Evolutionary conservation across 2,113 vertebrate species (phyloP), one percentile per base, ranked within the genome.

Genomic region (Vombatus ursinus): DNA sequence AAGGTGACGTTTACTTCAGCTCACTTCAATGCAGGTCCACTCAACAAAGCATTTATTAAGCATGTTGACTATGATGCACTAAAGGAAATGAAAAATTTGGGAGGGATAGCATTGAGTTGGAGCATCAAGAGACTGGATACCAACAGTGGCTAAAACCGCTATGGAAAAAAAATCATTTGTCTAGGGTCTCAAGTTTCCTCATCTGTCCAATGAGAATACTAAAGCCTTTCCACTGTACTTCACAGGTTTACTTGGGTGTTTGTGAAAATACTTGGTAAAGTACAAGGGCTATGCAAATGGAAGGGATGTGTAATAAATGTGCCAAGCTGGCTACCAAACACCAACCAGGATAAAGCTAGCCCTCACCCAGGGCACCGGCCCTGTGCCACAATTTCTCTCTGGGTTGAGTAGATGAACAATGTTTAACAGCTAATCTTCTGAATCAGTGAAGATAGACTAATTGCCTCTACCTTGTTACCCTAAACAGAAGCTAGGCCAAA

Each of bases 401-500:
- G n/a, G 31, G 16, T 50, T 52, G 50, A 95, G n/a, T 91, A 89
- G 48, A 93, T 8, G 25, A 92, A 91, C 90, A 57, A 57, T 51
- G 50, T 3, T 25, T 28, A 50, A 50, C 1, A 22, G 28, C 92
- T n/a, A 49, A 61, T 91, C 90, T 44, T 92, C 92, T 68, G 61
- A 44, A 93, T 52, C 96, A 94, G 90, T 57, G 61, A 77, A 91
- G 91, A 89, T 44, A 1, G 94, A 93, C 50, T 2, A 90, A 52
- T 28, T 47, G 61, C 95, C 94, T 93, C 50, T 3, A 49, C 31
- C 89, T 52, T 91, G 14, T 47, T 68, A 96, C 90, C 49, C 90
- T 90, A 90, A 90, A 90, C 49, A 90, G 68, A 91, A 95, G 25
- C 77, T 61, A 47, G 94, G 91, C 89, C 90, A 93, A 91, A 57